Evolutionary conservation across 1,140 invertebrate genomes (phyloP), one percentile per base, ranked within the genome.

Genomic region (Mya arenaria): DNA sequence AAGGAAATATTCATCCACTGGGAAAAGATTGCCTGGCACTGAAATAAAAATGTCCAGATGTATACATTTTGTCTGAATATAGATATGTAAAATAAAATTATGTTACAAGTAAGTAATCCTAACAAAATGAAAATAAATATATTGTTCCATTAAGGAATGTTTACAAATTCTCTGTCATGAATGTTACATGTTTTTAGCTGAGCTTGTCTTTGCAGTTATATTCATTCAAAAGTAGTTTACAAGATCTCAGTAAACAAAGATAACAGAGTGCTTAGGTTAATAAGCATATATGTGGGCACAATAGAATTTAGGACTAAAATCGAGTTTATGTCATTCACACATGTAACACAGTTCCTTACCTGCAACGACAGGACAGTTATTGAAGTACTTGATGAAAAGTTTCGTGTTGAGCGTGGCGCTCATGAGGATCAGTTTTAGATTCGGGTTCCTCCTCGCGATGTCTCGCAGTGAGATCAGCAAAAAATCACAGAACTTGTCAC

Each of bases 401-500:
- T 95, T 93, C 8, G 95, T 95, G 79, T 92, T 93, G 86, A 98
- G 95, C 1, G 97, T 97, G 6, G 98, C 98, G n/a, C 97, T 99
- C 98, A 99, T 99, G 0, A 99, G 94, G 62, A 99, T 94, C 0
- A 99, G 84, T 84, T 96, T 96, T 0, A 99, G 92, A 78, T 96
- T 94, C 77, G 95, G 94, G 86, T 95, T 96, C 23, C 95, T 95
- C 0, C 94, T 90, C 5, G 99, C 89, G 4, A 95, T 95, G 86
- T 98, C 96, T 72, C 96, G 95, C 10, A 99, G 90, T 19, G 96
- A 95, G 68, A 98, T 96, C 44, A 99, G 92, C 19, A 99, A 93
- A 92, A 99, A 99, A 93, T 99, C 98, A 65, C 96, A 96, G 88
- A 97, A 96, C 86, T 97, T 95, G 92, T 99, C 98, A 0, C 98